Base-by-base conservation (phyloP, 2,888 invertebrate genomes). In the Callosobruchus maculatus region DNA sequence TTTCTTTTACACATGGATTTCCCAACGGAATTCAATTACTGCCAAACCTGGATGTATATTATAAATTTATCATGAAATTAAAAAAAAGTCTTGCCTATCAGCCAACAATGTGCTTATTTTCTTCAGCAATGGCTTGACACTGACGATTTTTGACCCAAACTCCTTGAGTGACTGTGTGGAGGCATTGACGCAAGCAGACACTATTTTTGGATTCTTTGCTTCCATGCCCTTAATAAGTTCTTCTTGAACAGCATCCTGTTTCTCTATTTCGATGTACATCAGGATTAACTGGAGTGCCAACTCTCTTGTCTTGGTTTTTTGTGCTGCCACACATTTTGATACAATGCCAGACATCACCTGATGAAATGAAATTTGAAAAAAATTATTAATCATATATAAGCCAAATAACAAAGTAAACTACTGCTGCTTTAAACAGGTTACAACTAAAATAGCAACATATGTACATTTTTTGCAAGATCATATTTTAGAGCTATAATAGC, bases 181-280 rank as follows among this genome's bases (percentile, higher is more conserved):
- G 0, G 94, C 91, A 5, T 92, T 89, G 0, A 95, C 90, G 85
- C 96, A 97, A 0, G 95, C 97, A 0, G 95, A 89, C 0, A 97
- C 95, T 76, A 97, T 95, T 88, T 98, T 99, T 0, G 99, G 98
- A 87, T 98, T 98, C 87, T 99, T 99, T 81, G 95, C 95, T 70
- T 96, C 95, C 88, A 97, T 93, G 66, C 98, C 98, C 88, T 97
- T 97, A 21, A 97, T 88, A 0, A 99, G 88, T 86, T 97, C 98
- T 79, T 98, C 98, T 81, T 93, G 89, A 21, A 97, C 96, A 18
- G 92, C 87, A 78, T 98, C 98, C 76, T 95, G 94, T 85, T 97
- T 98, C 84, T 99, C 98, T 82, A 98, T 96, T 89, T 99, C 98
- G 79, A 98, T 91, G 85, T 95, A 98, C 95, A 97, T 96, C 75